Base-by-base conservation (phyloP, 2,888 invertebrate species). In the Lacanobia oleracea region DNA sequence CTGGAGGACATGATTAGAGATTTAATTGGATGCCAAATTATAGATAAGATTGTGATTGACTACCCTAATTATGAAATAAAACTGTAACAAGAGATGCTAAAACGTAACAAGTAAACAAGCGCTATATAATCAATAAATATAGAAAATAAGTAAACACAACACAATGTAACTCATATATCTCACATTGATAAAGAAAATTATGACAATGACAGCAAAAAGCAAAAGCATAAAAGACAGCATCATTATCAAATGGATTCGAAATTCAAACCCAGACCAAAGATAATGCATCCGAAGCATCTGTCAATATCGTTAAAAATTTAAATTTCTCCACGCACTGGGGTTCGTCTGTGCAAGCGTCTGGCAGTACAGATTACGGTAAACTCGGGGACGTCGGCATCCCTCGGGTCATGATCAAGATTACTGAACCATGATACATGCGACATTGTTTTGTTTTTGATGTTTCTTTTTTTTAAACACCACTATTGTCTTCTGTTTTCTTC, bases 331-430 rank as follows among this genome's bases (percentile, higher is more conserved):
- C 50, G 66, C 67, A 68, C 9, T 63, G 67, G 75, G 79, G 79
- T 40, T 76, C 48, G 86, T 82, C 85, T 84, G 77, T 73, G 51
- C 57, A 53, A 77, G 59, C 75, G 82, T 85, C 86, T 79, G 65
- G 65, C 59, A 50, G 53, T 63, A 57, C 66, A 75, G 86, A 81
- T 83, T 84, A 84, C 75, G 67, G 81, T 66, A 59, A 80, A 72
- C 67, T 66, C 67, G 77, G 67, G 67, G 60, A 40, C 50, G 60
- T 33, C 63, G 78, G 68, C 67, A 50, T 79, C 83, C 77, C 75
- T 57, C 64, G 65, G 81, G 83, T 86, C 72, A 79, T 75, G 79
- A 79, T 80, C 75, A 81, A 75, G 64, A 82, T 83, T 78, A 68
- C 51, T 67, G 64, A 66, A 63, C 64, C 69, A 61, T 72, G 57